These are phyloP conservation scores for Marisa cornuarietis DNA, from an alignment of 1,140 invertebrate genomes.

Conservation along the genomic window DNA sequence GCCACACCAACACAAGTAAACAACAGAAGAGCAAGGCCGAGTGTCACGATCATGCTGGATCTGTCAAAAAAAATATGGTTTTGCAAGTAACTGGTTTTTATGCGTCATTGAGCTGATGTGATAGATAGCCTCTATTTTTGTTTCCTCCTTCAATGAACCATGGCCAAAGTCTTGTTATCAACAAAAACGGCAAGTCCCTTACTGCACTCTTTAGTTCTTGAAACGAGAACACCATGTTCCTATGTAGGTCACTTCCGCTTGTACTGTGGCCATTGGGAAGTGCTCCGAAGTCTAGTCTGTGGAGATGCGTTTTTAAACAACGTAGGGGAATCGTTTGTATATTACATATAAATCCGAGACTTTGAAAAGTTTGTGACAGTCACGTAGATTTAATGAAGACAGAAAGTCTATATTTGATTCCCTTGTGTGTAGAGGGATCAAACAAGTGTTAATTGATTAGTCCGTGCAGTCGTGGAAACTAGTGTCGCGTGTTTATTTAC, in stretches of 20 bases:
- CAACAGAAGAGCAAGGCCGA: conserved; percentile 6
- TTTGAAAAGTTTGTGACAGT: not conserved
- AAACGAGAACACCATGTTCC: too few species aligned
- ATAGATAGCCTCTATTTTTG: too few species aligned
- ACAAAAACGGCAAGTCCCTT: too few species aligned
- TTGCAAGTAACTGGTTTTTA: too few species aligned
- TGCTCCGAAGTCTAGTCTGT: not conserved
- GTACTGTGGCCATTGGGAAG: too few species aligned
- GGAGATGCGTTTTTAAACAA: not conserved
- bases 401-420: not conserved
- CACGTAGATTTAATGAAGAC: not conserved
- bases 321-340: not conserved
- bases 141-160: too few species aligned
- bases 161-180: too few species aligned
- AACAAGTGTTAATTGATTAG: too few species aligned
- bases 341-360: too few species aligned
- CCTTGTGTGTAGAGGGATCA: not conserved
- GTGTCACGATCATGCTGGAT: conserved; percentile 7
- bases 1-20: conserved; percentile 2
- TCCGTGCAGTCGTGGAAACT: not conserved
- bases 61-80: not conserved
- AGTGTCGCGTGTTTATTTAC: not conserved
- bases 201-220: too few species aligned
- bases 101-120: too few species aligned
- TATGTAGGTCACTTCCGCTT: conserved; percentile 6